Evolutionary conservation across 2,888 invertebrate genomes (phyloP).

Genomic region (Tetranychus truncatus): DNA sequence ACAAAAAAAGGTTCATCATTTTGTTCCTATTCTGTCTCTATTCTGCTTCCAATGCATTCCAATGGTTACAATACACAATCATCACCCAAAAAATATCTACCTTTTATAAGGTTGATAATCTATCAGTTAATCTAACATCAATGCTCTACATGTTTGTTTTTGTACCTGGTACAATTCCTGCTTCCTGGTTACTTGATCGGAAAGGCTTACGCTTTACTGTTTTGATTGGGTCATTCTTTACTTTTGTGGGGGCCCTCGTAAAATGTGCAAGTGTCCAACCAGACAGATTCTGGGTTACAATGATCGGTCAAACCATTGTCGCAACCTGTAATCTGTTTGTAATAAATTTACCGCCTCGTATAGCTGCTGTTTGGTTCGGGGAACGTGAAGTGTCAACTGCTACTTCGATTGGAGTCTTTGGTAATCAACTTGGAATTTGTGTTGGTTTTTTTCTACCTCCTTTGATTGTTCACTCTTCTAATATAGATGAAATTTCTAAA

Average conservation of each 20-base stretch:
- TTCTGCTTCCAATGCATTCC: constrained; percentile 77
- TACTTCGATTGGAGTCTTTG: constrained; percentile 38
- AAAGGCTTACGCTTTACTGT: constrained; percentile 41
- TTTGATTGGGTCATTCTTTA: constrained; percentile 34
- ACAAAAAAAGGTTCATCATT: constrained; percentile 55
- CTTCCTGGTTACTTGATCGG: constrained; percentile 82
- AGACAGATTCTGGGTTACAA: constrained; percentile 33
- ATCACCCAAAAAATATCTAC: constrained; percentile 62
- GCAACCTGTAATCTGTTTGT: constrained; percentile 37
- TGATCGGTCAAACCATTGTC: constrained; percentile 35
- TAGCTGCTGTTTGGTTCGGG: constrained; percentile 38
- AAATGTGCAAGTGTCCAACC: constrained; percentile 45
- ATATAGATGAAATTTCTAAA: background rate
- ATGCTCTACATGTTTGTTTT: constrained; percentile 95
- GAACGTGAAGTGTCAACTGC: constrained; percentile 36
- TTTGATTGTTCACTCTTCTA: constrained; percentile 42
- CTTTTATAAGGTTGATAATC: constrained; percentile 31
- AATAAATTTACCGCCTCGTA: constrained; percentile 35
- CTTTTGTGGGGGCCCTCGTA: constrained; percentile 52
- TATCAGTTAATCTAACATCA: constrained; percentile 82
- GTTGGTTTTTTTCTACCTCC: constrained; percentile 62
- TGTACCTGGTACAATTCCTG: constrained; percentile 91
- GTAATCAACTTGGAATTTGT: constrained; percentile 54
- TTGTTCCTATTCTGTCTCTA: constrained; percentile 66
- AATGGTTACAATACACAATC: constrained; percentile 93